Percentiles rank a stretch among this genome's conserved stretches.
These are phyloP conservation scores for Aproaerema taeniolella DNA, from an alignment of 2,888 invertebrate species.

Conservation along the genomic window DNA sequence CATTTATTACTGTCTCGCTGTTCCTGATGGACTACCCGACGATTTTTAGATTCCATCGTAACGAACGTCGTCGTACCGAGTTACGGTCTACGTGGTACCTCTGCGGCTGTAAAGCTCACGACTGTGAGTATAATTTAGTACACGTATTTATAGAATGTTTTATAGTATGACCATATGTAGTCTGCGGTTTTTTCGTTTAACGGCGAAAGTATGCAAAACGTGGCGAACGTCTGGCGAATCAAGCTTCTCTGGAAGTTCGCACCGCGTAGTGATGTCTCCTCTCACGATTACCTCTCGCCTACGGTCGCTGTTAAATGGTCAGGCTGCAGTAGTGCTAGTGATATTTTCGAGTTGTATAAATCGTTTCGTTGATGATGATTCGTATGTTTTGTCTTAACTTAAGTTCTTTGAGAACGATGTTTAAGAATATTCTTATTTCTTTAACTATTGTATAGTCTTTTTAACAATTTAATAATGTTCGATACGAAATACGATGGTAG, in stretches of 20 bases:
- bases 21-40: constrained; percentile 39
- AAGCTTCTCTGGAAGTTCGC: neutral
- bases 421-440: constrained; percentile 42
- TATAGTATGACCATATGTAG: constrained; percentile 34
- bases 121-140: constrained; percentile 57
- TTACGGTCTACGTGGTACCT: constrained; percentile 67
- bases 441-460: constrained; percentile 43
- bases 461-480: constrained; percentile 42
- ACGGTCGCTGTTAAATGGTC: constrained; percentile 5
- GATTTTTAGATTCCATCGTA: constrained; percentile 42
- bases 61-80: constrained; percentile 42
- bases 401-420: constrained; percentile 48
- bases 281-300: neutral
- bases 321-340: constrained; percentile 66
- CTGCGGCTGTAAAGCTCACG: constrained; percentile 65
- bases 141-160: constrained; percentile 57
- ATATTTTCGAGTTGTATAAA: constrained; percentile 61
- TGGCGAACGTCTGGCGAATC: neutral
- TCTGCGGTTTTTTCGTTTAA: constrained; percentile 10
- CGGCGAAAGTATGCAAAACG: constrained; percentile 22
- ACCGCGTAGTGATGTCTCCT: neutral
- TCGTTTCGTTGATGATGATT: constrained; percentile 42
- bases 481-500: constrained; percentile 55
- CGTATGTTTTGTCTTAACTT: constrained; percentile 29
- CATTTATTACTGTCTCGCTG: constrained; percentile 57